Base-by-base conservation (phyloP, 2,888 invertebrate genomes). In the Agrochola lychnidis region DNA sequence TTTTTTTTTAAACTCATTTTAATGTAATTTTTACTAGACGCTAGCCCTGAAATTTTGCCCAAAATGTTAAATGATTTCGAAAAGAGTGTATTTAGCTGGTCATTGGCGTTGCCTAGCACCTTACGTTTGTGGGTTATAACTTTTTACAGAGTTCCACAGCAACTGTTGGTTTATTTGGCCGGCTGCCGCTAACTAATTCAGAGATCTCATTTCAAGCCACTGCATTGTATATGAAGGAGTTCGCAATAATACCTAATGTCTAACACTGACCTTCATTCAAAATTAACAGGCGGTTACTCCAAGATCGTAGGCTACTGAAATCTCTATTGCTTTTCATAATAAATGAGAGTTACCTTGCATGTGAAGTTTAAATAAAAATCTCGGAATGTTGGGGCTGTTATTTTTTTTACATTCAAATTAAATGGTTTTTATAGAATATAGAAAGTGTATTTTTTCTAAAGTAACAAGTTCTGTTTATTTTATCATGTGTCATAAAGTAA, bases 151-250 rank as follows among this genome's bases (percentile, higher is more conserved):
- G 70, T 40, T 70, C 61, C 12, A 12, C 45, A 70, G 40, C 69
- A 84, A 70, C 72, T 59, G 72, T 70, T 72, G 62, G 72, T 45
- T 59, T 57, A 59, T 51, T 64, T 36, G 14, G 5, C 19, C 5
- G 25, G 42, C 40, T 16, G 16, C 19, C 42, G 42, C 62, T 68
- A 57, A 73, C 59, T 85, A 73, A 84, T 85, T 79, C 68, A 82
- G 25, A 51, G 36, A 59, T 68, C 85, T 69, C 72, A 69, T 84
- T 85, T 73, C 59, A 64, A 57, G 51, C 45, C 40, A 61, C 62
- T 82, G 70, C 85, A 85, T 82, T 85, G 56, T 78, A 61, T 53
- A 84, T 85, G 73, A 84, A 84, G 72, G 63, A 72, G 68, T 66
- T 73, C 45, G 77, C 80, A 64, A 81, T 78, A 78, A 84, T 83